A percentile compares a stretch with the other conserved stretches of the same genome.
Evolutionary conservation across 2,797 vertebrate genomes (phyloP).

Genomic region (Pseudochirops corinnae): DNA sequence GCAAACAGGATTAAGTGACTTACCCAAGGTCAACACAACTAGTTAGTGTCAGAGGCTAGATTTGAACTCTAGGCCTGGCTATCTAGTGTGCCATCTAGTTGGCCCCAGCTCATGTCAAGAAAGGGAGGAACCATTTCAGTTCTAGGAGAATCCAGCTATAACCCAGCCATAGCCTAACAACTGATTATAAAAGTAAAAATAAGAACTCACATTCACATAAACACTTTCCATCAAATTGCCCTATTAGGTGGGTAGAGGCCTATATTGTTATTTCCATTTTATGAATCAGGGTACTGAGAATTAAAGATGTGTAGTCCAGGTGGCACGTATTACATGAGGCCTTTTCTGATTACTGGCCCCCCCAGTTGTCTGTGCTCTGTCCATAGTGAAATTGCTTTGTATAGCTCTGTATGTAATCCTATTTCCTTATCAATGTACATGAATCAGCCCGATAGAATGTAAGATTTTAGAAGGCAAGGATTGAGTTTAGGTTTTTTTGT

Average conservation of each 20-base stretch:
- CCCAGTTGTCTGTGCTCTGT: neutral
- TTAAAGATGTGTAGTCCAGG: neutral
- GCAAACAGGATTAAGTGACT: neutral
- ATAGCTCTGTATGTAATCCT: neutral
- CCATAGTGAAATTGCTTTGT: neutral
- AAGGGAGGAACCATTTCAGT: neutral
- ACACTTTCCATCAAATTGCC: neutral
- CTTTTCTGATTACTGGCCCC: neutral
- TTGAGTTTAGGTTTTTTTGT: neutral
- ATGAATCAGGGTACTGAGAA: neutral
- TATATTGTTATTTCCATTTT: neutral
- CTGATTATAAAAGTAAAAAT: neutral
- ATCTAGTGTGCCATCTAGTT: neutral
- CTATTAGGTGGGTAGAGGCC: neutral
- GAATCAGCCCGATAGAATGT: neutral
- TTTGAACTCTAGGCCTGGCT: neutral
- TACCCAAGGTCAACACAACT: neutral
- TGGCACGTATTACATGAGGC: neutral
- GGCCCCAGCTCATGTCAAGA: neutral
- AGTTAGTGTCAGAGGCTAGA: neutral
- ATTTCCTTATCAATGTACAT: neutral
- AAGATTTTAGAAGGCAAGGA: neutral
- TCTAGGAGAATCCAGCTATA: neutral
- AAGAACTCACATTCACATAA: neutral
- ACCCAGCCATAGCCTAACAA: neutral